Conservation (phyloP, 2,888 invertebrate genomes). For the Rhorus exstirpatorius region DNA sequence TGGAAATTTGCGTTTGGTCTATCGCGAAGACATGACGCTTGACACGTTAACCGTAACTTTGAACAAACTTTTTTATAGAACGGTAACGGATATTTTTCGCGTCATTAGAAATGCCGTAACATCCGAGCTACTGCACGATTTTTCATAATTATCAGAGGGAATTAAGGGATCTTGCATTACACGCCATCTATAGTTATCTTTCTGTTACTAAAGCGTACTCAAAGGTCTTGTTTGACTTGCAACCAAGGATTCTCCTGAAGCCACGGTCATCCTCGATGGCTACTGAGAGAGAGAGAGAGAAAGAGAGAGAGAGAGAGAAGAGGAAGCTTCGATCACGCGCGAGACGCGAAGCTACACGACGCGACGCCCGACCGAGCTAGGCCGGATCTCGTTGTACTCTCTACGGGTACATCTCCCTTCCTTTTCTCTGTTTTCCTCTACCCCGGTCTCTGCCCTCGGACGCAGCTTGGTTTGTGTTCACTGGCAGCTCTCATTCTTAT, state of each 20-base stretch:
- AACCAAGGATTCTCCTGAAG: conserved; percentile 8
- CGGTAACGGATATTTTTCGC: too few species aligned
- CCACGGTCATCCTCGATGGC: conserved; percentile 26
- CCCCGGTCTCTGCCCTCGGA: conserved; percentile 39
- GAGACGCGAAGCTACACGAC: conserved; percentile 63
- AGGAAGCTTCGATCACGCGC: conserved; percentile 59
- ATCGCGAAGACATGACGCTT: not conserved
- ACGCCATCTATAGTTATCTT: conserved; percentile 10
- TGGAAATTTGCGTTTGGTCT: not conserved
- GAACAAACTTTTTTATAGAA: not conserved
- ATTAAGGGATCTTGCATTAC: too few species aligned
- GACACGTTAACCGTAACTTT: conserved; percentile 51
- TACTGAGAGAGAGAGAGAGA: conserved; percentile 13
- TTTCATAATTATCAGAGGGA: too few species aligned
- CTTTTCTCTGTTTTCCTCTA: conserved; percentile 11
- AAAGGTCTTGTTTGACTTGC: conserved; percentile 28
- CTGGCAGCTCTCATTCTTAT: conserved; percentile 76
- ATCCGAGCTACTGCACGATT: too few species aligned
- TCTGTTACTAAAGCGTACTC: conserved; percentile 16
- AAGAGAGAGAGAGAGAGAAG: conserved; percentile 1
- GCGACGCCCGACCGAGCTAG: conserved; percentile 51
- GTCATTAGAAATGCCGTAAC: too few species aligned
- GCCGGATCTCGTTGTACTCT: conserved; percentile 58
- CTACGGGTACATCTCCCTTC: conserved; percentile 19
- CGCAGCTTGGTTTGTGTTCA: conserved; percentile 52